phyloP scores from a whole-genome alignment of 2,888 invertebrate species.

The Apocheima hispidaria region DNA sequence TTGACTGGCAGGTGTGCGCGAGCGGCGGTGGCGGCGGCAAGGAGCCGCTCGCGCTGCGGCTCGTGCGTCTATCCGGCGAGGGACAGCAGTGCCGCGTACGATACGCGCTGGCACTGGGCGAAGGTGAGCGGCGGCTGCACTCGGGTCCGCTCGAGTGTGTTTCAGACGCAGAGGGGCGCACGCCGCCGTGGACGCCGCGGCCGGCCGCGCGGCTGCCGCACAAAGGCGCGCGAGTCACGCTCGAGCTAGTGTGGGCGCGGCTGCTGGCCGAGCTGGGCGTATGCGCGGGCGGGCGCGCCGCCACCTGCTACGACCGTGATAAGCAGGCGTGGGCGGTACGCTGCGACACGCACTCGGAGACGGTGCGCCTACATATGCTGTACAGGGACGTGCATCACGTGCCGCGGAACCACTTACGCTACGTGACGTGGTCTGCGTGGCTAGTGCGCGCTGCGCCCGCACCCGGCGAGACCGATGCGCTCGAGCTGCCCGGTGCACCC shows the following conservation, averaged over 20 bases:
- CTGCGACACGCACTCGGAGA: slow-evolving; percentile 91
- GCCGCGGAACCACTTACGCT: slow-evolving; percentile 90
- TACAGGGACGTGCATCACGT: slow-evolving; percentile 92
- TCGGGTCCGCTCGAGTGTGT: slow-evolving; percentile 90
- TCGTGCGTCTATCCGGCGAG: slow-evolving; percentile 92
- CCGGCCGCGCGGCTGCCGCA: slow-evolving; percentile 87
- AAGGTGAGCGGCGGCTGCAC: slow-evolving; percentile 88
- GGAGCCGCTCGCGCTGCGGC: slow-evolving; percentile 83
- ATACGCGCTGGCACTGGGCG: slow-evolving; percentile 89
- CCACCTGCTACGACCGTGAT: slow-evolving; percentile 91
- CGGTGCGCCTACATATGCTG: slow-evolving; percentile 90
- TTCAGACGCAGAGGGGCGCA: slow-evolving; percentile 89
- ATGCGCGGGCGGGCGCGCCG: slow-evolving; percentile 85
- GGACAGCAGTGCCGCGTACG: slow-evolving; percentile 92
- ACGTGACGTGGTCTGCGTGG: slow-evolving; percentile 91
- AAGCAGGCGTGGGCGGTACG: slow-evolving; percentile 93
- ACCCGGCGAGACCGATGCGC: slow-evolving; percentile 88
- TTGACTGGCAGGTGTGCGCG: slow-evolving; percentile 92
- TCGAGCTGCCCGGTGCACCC: slow-evolving; percentile 90
- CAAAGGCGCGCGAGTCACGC: slow-evolving; percentile 89
- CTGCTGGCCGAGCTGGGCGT: slow-evolving; percentile 84
- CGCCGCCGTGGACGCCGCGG: slow-evolving; percentile 90
- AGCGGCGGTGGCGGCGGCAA: slow-evolving; percentile 87
- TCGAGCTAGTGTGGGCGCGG: slow-evolving; percentile 91
- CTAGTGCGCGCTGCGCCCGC: slow-evolving; percentile 82